Percentiles rank a stretch among this genome's conserved stretches.
Conservation (phyloP, 2,888 invertebrate genomes). For the Eupeodes luniger region DNA sequence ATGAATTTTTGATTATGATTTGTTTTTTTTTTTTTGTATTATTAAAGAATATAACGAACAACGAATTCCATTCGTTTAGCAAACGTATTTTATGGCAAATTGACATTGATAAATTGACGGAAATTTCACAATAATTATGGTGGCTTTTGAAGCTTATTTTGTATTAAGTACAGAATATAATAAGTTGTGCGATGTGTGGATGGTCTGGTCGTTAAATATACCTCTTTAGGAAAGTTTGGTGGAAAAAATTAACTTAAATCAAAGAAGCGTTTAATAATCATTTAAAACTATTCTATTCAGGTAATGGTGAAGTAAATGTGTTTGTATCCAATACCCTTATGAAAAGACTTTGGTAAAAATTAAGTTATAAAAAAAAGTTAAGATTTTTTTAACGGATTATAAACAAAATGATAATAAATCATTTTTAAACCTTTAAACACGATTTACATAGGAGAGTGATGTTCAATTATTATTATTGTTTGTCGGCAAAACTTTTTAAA, state of each 20-base stretch:
- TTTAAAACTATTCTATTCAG: slow-evolving; percentile 16
- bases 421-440: slow-evolving; percentile 15
- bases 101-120: slow-evolving; percentile 50
- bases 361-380: neutral
- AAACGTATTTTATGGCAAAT: slow-evolving; percentile 41
- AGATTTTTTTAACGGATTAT: slow-evolving; percentile 1
- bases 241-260: neutral
- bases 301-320: neutral
- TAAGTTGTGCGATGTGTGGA: neutral
- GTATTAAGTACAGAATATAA: neutral
- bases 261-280: slow-evolving; percentile 2
- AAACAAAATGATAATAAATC: slow-evolving; percentile 45
- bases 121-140: slow-evolving; percentile 28
- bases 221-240: neutral
- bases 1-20: slow-evolving; percentile 72
- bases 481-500: slow-evolving; percentile 17
- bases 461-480: neutral
- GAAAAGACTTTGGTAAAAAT: neutral
- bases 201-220: neutral
- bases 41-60: slow-evolving; percentile 19
- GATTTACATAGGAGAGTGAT: neutral
- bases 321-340: neutral
- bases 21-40: neutral
- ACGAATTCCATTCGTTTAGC: too few relatives aligned
- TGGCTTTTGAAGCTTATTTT: slow-evolving; percentile 8